phyloP scores from a whole-genome alignment of 2,888 invertebrate species.

The Trimorus sp. region DNA sequence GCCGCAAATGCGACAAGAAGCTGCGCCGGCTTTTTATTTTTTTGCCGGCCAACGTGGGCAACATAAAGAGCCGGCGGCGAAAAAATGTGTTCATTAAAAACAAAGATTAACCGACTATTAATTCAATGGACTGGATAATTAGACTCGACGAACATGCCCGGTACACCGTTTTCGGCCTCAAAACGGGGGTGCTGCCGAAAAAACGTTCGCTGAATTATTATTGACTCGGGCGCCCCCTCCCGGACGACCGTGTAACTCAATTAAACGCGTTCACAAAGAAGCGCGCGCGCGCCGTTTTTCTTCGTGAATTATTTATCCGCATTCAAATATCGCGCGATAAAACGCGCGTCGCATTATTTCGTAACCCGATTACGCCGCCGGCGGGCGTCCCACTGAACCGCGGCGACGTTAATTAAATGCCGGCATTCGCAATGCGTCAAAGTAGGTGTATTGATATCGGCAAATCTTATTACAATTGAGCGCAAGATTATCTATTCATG shows the following conservation, averaged over 20 bases:
- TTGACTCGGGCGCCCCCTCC: too few relatives aligned
- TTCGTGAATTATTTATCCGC: too few relatives aligned
- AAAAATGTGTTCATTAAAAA: conserved; percentile 56
- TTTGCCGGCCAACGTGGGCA: conserved; percentile 16
- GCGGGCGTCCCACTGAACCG: too few relatives aligned
- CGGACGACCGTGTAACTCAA: too few relatives aligned
- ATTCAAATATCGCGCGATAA: too few relatives aligned
- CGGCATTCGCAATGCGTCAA: conserved; percentile 13
- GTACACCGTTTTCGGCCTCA: conserved; percentile 37
- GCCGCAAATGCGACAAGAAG: conserved; percentile 57
- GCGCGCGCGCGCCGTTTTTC: too few relatives aligned
- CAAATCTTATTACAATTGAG: conserved; percentile 33
- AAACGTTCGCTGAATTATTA: background rate
- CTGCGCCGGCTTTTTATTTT: conserved; percentile 32
- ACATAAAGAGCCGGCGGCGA: conserved; percentile 41
- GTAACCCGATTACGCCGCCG: conserved; percentile 12
- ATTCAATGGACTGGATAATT: conserved; percentile 61
- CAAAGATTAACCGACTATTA: conserved; percentile 61
- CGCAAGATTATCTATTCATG: conserved; percentile 25
- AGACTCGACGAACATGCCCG: conserved; percentile 35
- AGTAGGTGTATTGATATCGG: conserved; percentile 31
- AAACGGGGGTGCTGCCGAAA: conserved; percentile 21
- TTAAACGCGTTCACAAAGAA: too few relatives aligned
- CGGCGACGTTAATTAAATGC: conserved; percentile 31
- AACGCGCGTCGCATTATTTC: background rate